Conservation (phyloP, 2,113 vertebrate species). For the Saimiri boliviensis region DNA sequence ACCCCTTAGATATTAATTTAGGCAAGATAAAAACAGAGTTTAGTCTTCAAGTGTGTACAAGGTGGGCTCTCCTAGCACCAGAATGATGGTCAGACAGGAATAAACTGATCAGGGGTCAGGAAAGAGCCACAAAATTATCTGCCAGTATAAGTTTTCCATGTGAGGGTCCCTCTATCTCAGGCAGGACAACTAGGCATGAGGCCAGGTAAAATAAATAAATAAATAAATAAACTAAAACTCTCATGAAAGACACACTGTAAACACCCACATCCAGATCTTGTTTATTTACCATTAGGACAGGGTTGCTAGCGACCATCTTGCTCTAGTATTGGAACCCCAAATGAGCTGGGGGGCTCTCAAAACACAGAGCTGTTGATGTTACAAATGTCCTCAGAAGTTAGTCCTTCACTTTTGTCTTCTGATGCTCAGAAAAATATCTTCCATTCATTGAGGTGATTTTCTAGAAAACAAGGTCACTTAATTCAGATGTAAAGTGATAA, state of each 20-base stretch:
- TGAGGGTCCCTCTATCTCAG: background rate
- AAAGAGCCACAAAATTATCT: background rate
- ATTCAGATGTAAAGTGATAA: background rate
- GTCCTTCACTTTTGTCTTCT: background rate
- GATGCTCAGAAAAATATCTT: background rate
- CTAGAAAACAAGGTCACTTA: background rate
- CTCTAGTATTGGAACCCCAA: background rate
- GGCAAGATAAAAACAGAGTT: too few species aligned
- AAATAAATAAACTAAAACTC: background rate
- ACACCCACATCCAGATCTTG: background rate
- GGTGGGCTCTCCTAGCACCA: background rate
- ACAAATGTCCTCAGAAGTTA: background rate
- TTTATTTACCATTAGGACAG: background rate
- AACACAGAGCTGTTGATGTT: background rate
- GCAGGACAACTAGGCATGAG: background rate
- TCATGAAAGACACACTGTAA: background rate
- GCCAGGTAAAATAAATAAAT: background rate
- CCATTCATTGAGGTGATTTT: background rate
- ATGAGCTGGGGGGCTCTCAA: background rate
- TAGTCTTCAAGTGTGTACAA: background rate
- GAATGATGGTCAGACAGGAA: background rate
- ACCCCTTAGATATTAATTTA: too few species aligned
- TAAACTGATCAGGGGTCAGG: background rate
- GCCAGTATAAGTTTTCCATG: background rate
- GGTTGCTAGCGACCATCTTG: background rate